Base-by-base conservation (phyloP, 2,888 invertebrate species). In the Lumbricus terrestris region DNA sequence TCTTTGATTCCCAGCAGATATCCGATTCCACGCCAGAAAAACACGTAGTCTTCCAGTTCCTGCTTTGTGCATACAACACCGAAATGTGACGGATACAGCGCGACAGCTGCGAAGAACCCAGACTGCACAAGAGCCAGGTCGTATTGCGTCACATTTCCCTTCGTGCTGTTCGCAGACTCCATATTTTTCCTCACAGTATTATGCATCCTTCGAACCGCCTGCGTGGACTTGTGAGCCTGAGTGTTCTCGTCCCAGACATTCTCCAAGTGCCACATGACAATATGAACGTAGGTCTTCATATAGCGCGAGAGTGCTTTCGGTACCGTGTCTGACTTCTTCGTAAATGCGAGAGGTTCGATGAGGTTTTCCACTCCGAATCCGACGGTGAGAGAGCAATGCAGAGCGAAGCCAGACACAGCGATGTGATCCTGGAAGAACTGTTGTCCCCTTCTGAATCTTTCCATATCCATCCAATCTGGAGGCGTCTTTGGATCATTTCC, bases 21-120 rank as follows among this genome's bases (percentile, higher is more conserved):
- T 0, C 97, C 98, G 88, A 98, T 95, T 0, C 97, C 97, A 91
- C 97, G 96, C 98, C 98, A 98, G 93, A 97, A 96, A 98, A 97
- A n/a, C 15, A 97, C 95, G 91, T 97, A 97, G 0, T 96, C 97
- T 89, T 97, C 97, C 93, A 97, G 95, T 91, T 97, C 97, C 88
- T 96, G 96, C 0, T 95, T 95, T 20, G 95, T 96, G 8, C 96
- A 96, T 18, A 96, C 94, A 29, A 98, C 95, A 0, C 97, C 97
- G 88, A 97, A 96, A 90, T 96, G 94, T 90, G 96, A 96, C 0
- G 96, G 96, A 90, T 95, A 95, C 90, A 97, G 93, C 0, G 97
- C 94, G 0, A 96, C 95, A 92, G 96, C 96, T 0, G 97, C 98
- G 94, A 98, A 96, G 94, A 98, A 98, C 6, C 97, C 98, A 94